Evolutionary conservation across 2,113 vertebrate species (phyloP).

Genomic region (Silurus glanis): DNA sequence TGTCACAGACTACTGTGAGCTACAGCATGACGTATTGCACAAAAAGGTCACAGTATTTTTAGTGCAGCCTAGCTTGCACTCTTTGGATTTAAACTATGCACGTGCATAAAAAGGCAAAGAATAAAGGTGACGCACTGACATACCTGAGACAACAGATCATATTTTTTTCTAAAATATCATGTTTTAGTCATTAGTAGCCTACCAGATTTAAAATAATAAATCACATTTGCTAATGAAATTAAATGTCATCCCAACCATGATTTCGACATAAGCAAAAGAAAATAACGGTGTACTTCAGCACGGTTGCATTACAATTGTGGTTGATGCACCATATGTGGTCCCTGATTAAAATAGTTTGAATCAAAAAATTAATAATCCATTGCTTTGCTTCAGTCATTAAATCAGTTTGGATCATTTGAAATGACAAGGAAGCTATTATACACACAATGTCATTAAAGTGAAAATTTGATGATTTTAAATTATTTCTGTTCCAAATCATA

Average conservation of each 20-base stretch:
- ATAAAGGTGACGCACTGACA: constrained; percentile 10
- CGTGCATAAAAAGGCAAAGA: neutral
- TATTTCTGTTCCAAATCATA: neutral
- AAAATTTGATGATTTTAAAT: too few relatives aligned
- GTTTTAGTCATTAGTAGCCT: neutral
- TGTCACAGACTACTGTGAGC: constrained; percentile 10
- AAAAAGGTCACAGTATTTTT: constrained; percentile 29
- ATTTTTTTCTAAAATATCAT: neutral
- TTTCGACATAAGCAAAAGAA: neutral
- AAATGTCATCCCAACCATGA: neutral
- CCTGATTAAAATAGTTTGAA: neutral
- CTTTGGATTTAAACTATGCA: constrained; percentile 7
- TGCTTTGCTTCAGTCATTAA: neutral
- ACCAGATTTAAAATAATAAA: neutral
- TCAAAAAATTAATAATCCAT: neutral
- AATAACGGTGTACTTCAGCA: neutral
- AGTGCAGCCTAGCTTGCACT: neutral
- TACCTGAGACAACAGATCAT: constrained; percentile 7
- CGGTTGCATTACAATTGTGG: neutral
- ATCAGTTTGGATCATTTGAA: neutral
- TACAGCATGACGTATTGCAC: constrained; percentile 13
- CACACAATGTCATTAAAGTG: neutral
- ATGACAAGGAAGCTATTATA: neutral
- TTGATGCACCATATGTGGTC: neutral
- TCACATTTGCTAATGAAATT: neutral